A percentile compares a stretch with the other conserved stretches of the same genome.
Conservation (phyloP, 2,113 vertebrate genomes). For the Xerus inauris region DNA sequence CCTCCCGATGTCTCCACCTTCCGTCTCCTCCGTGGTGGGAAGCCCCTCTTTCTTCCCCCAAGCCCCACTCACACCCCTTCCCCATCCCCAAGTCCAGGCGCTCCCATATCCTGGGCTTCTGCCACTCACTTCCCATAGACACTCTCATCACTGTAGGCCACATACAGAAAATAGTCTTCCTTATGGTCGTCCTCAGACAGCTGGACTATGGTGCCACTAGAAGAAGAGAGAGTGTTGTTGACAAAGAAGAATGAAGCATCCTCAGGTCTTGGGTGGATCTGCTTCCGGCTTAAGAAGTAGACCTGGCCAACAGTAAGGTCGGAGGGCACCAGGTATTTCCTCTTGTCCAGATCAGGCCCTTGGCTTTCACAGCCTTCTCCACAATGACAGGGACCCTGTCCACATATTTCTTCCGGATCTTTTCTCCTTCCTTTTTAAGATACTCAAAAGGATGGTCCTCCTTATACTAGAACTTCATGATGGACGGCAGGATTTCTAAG, state of each 20-base stretch:
- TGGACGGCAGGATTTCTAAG: slow-evolving; percentile 56
- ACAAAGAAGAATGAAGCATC: slow-evolving; percentile 99
- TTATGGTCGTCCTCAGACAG: slow-evolving; percentile 99
- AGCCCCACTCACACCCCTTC: slow-evolving; percentile 68
- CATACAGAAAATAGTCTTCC: slow-evolving; percentile 98
- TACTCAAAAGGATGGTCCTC: slow-evolving; percentile 91
- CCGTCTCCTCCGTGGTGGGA: slow-evolving; percentile 74
- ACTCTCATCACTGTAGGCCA: slow-evolving; percentile 98
- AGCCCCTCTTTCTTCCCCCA: slow-evolving; percentile 69
- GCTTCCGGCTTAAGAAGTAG: slow-evolving; percentile 97
- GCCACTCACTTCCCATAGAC: slow-evolving; percentile 94
- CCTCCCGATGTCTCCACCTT: slow-evolving; percentile 81
- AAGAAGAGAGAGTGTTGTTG: slow-evolving; percentile 97
- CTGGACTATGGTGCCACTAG: slow-evolving; percentile 95
- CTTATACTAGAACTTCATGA: slow-evolving; percentile 91
- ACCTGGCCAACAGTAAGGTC: slow-evolving; percentile 91
- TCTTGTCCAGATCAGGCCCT: too few relatives aligned
- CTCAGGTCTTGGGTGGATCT: slow-evolving; percentile 96
- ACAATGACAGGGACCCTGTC: slow-evolving; percentile 86
- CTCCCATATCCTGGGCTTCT: slow-evolving; percentile 67
- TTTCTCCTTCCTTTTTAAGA: slow-evolving; percentile 90
- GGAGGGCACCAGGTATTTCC: too few relatives aligned
- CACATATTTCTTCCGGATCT: slow-evolving; percentile 90
- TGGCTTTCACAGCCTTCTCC: too few relatives aligned
- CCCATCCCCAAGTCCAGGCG: slow-evolving; percentile 70